These are phyloP conservation scores for Oreotrochilus melanogaster DNA, from an alignment of 2,113 vertebrate genomes.

Conservation along the genomic window DNA sequence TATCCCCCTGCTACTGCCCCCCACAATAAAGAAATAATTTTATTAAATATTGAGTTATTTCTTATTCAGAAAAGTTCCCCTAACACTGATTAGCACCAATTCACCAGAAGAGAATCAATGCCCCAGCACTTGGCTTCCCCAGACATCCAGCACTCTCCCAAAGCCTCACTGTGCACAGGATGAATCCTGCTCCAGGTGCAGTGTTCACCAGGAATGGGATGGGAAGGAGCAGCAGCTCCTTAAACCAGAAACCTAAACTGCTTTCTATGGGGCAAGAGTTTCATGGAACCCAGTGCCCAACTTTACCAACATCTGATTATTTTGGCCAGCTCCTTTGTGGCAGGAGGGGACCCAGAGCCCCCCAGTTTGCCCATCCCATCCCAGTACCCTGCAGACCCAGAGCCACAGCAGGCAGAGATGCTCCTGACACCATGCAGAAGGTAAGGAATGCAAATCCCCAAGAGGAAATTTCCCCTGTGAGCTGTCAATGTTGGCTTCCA, in stretches of 20 bases:
- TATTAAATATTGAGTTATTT: neutral
- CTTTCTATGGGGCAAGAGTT: neutral
- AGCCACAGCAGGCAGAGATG: neutral
- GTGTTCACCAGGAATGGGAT: neutral
- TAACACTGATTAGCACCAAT: neutral
- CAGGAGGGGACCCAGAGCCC: neutral
- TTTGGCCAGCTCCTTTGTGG: neutral
- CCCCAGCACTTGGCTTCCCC: neutral
- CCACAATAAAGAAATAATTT: too few species aligned
- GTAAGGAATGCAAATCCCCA: neutral
- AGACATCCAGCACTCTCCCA: neutral
- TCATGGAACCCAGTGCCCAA: neutral
- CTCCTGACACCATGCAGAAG: neutral
- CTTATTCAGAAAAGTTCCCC: neutral
- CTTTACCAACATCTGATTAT: neutral
- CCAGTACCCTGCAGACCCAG: neutral
- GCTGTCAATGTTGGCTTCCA: too few species aligned
- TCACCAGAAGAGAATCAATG: neutral
- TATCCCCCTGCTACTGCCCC: too few species aligned
- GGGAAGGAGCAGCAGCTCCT: neutral
- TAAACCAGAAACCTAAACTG: neutral
- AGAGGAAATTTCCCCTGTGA: neutral
- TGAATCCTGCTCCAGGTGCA: too few species aligned
- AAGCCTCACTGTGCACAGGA: rapidly evolving
- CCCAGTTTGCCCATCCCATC: neutral